Conservation (phyloP, 2,888 invertebrate genomes). For the Ligdia adustata region DNA sequence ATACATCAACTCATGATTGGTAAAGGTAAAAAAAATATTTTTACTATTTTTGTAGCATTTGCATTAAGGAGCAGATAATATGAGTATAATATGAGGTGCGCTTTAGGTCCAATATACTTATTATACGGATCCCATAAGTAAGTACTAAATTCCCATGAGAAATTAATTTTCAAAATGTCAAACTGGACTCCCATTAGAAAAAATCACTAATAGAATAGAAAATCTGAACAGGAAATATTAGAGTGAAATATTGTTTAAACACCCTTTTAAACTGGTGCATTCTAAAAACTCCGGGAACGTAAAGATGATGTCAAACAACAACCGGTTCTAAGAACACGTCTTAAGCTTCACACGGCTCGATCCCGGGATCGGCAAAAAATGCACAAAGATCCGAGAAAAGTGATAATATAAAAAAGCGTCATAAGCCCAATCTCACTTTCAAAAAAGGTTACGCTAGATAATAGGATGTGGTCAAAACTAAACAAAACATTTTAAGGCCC, state of each 20-base stretch:
- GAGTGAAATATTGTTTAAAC: conserved; percentile 6
- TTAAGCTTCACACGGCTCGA: conserved; percentile 3
- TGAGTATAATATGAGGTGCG: too few species aligned
- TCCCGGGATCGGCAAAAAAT: conserved; percentile 16
- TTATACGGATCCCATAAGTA: too few species aligned
- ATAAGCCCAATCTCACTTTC: conserved; percentile 26
- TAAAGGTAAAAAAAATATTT: too few species aligned
- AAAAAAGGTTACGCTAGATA: conserved; percentile 24
- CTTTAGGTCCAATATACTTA: too few species aligned
- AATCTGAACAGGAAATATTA: conserved; percentile 9
- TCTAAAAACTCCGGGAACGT: conserved; percentile 16
- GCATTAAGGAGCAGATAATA: too few species aligned
- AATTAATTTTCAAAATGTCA: not conserved
- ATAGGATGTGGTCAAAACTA: conserved; percentile 12
- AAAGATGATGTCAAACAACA: conserved; percentile 25
- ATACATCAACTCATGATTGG: not conserved
- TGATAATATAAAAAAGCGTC: conserved; percentile 16
- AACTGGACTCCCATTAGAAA: conserved; percentile 13
- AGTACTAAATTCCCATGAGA: too few species aligned
- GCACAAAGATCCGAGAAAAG: conserved; percentile 15
- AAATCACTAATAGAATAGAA: too few species aligned
- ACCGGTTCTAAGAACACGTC: conserved; percentile 17
- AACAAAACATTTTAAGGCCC: conserved; percentile 6
- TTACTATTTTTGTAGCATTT: too few species aligned
- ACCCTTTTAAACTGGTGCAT: conserved; percentile 7